Conservation (phyloP, 2,113 vertebrate genomes). For the Lathamus discolor region DNA sequence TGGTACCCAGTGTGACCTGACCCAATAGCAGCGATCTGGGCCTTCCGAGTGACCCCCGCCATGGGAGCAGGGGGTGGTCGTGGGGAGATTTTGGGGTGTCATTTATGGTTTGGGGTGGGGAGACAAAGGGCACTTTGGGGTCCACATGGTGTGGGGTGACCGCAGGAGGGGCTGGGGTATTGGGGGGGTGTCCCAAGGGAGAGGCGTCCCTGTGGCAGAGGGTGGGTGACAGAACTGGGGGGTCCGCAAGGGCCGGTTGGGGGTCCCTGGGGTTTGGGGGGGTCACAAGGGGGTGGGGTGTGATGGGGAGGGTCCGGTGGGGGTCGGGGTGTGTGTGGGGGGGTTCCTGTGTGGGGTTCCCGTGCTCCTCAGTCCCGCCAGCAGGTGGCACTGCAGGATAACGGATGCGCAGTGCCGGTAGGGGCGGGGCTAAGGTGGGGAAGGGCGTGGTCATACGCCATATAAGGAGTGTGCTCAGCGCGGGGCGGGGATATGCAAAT, state of each 20-base stretch:
- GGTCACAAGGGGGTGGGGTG: too few species aligned
- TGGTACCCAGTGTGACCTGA: too few species aligned
- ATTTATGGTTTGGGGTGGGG: neutral
- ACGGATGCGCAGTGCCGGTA: neutral
- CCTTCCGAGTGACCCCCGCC: neutral
- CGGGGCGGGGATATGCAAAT: neutral
- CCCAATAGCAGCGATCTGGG: too few species aligned
- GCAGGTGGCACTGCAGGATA: slow-evolving; percentile 66
- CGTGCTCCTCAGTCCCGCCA: neutral
- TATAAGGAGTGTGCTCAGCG: rapidly evolving
- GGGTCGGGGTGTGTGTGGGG: too few species aligned
- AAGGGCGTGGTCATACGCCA: rapidly evolving
- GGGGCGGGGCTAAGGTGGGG: rapidly evolving
- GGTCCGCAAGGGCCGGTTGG: neutral
- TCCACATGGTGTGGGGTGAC: neutral
- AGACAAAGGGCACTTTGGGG: neutral
- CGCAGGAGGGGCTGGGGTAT: neutral
- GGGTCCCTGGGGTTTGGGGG: neutral
- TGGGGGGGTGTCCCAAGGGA: too few species aligned
- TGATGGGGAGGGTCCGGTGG: neutral
- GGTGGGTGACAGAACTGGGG: too few species aligned
- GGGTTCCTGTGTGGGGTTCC: neutral
- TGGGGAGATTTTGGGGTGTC: neutral
- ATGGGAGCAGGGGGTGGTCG: too few species aligned
- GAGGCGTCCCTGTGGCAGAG: neutral